Percentiles rank a stretch among this genome's conserved stretches.
Conservation (phyloP, 2,888 invertebrate species). For the Nomada goodeniana region DNA sequence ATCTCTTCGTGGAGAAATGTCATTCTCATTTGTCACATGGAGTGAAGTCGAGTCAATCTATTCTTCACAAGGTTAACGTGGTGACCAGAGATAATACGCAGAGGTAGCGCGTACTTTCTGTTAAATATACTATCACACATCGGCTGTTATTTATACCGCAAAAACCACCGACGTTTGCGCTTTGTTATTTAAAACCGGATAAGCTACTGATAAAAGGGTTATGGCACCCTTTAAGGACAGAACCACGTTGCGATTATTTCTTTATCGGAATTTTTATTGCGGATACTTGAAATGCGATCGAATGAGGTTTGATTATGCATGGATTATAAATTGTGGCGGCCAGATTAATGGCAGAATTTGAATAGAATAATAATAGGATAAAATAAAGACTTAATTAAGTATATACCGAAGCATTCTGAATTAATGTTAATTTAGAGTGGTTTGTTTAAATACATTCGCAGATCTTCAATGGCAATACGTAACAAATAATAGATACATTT, state of each 20-base stretch:
- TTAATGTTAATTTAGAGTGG: too few relatives aligned
- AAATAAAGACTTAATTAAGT: too few relatives aligned
- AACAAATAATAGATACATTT: neutral
- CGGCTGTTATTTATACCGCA: neutral
- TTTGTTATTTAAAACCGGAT: neutral
- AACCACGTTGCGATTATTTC: too few relatives aligned
- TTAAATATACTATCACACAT: slow-evolving; percentile 39
- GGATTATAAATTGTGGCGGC: too few relatives aligned
- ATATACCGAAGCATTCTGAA: too few relatives aligned
- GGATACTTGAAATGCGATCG: too few relatives aligned
- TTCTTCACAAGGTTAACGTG: slow-evolving; percentile 62
- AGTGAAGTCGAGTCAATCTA: slow-evolving; percentile 55
- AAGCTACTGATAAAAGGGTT: neutral
- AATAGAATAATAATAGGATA: too few relatives aligned
- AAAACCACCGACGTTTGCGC: neutral
- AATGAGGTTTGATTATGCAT: too few relatives aligned
- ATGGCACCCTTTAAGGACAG: too few relatives aligned
- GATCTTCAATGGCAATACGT: neutral
- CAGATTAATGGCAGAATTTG: too few relatives aligned
- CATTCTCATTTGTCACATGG: slow-evolving; percentile 40
- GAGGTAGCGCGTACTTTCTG: slow-evolving; percentile 43
- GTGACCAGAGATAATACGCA: slow-evolving; percentile 48
- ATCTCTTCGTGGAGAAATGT: slow-evolving; percentile 33
- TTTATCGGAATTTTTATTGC: too few relatives aligned
- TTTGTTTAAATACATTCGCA: too few relatives aligned